These are phyloP conservation scores for Prochilodus magdalenae DNA, from an alignment of 2,113 vertebrate genomes.

Conservation along the genomic window DNA sequence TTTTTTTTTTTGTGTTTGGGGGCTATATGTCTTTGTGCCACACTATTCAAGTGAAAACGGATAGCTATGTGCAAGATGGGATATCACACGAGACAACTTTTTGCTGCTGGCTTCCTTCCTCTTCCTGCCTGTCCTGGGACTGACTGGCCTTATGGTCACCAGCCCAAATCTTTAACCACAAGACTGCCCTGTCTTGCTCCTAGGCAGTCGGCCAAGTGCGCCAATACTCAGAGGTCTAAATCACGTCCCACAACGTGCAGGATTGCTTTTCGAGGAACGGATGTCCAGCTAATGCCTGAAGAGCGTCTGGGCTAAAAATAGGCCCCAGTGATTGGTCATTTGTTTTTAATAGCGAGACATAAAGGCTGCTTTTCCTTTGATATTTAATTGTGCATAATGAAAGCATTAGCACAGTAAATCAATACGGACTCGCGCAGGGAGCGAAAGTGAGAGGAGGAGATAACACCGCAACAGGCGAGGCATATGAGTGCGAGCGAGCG, in stretches of 20 bases:
- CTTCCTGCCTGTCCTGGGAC: neutral
- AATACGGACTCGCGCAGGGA: conserved; percentile 15
- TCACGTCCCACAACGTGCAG: neutral
- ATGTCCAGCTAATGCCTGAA: neutral
- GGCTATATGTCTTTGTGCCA: too few species aligned
- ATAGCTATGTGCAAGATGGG: neutral
- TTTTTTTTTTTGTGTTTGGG: too few species aligned
- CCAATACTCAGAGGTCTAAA: neutral
- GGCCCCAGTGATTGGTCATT: conserved; percentile 10
- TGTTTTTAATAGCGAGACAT: conserved; percentile 30
- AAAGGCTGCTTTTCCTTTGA: conserved; percentile 25
- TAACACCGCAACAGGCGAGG: conserved; percentile 27
- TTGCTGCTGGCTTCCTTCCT: neutral
- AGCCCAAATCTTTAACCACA: neutral
- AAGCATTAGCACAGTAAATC: conserved; percentile 50
- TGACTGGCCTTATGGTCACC: neutral
- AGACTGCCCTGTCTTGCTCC: neutral
- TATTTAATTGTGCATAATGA: conserved; percentile 51
- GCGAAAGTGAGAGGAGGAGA: conserved; percentile 43
- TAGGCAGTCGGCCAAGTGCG: conserved; percentile 5
- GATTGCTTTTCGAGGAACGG: neutral
- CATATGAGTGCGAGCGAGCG: conserved; percentile 41
- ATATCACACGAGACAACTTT: neutral
- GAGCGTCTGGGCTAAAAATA: conserved; percentile 13
- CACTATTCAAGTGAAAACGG: neutral